Conservation (phyloP, 1,140 invertebrate genomes). For the Philaenus spumarius region DNA sequence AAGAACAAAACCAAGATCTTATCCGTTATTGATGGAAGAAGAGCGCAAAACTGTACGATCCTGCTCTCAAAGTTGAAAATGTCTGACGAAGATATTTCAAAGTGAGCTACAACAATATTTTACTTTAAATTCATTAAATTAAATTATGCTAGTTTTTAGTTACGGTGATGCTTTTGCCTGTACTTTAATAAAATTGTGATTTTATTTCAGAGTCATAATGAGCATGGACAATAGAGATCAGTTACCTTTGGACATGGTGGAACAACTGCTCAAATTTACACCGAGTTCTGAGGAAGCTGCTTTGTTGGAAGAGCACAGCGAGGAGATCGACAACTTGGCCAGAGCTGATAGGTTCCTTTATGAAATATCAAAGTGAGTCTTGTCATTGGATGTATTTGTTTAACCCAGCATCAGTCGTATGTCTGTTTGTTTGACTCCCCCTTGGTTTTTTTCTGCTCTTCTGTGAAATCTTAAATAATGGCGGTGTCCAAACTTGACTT, state of each 20-base stretch:
- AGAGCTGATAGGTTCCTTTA: constrained; percentile 93
- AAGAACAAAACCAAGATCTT: constrained; percentile 67
- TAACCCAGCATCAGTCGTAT: constrained; percentile 13
- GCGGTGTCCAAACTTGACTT: no score
- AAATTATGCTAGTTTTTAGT: constrained; percentile 14
- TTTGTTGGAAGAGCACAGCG: constrained; percentile 84
- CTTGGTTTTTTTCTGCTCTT: no score
- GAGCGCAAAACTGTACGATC: constrained; percentile 97
- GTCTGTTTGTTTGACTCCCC: no score
- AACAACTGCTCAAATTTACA: constrained; percentile 94
- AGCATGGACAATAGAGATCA: constrained; percentile 94
- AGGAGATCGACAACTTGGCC: constrained; percentile 85
- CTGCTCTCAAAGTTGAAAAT: constrained; percentile 93
- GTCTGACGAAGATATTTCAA: constrained; percentile 91
- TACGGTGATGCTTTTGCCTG: background rate
- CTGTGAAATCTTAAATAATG: no score
- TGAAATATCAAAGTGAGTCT: constrained; percentile 88
- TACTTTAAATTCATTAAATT: constrained; percentile 14
- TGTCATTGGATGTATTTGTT: constrained; percentile 14
- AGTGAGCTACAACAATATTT: constrained; percentile 40
- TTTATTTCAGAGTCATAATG: constrained; percentile 64
- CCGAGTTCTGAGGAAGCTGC: constrained; percentile 90
- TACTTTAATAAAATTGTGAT: background rate
- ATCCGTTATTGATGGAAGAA: constrained; percentile 87
- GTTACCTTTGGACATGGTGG: constrained; percentile 95